Evolutionary conservation across 1,140 invertebrate species (phyloP), one percentile per base, ranked within the genome.

Genomic region (Pararge aegeria): DNA sequence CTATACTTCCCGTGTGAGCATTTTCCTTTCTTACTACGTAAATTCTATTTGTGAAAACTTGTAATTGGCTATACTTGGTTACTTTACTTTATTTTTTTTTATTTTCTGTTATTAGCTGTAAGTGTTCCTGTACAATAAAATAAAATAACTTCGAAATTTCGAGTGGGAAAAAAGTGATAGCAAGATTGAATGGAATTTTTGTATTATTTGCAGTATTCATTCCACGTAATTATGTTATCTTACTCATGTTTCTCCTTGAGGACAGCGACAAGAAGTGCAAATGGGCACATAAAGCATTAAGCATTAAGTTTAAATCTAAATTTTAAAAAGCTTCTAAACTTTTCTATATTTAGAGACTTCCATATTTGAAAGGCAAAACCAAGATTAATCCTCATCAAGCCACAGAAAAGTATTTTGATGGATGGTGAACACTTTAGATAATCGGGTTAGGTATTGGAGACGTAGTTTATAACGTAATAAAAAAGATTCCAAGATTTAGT

Each of bases 291-390:
- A 16, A 1, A 2, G n/a, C 12, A 16, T 40, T 13, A 10, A 16
- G 38, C 4, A 4, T 15, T 15, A 1, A 40, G 38, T 51, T 51
- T 51, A 29, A 51, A 51, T 51, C 20, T 12, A 15, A 15, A 15
- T 29, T 51, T 16, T 15, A 30, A 9, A 10, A 30, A 30, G 1
- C 29, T 4, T 7, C 1, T 30, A 10, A 30, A 30, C 34, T 34
- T 46, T 34, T 46, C 19, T 5, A 48, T 24, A 34, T 56, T 48
- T 48, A 48, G 40, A 12, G 40, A 27, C 29, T 56, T 48, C 40
- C 54, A 48, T 5, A 56, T 27, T 56, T 56, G 12, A 29, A 21
- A 55, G 13, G 16, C 34, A 24, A 42, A 55, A 24, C 42, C 52
- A 5, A 42, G 37, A 13, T 40, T 42, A 15, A 18, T 55, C n/a